Percentiles rank a stretch among this genome's conserved stretches.
These are phyloP conservation scores for Heloderma charlesbogerti DNA, from an alignment of 2,113 vertebrate species.

Conservation along the genomic window DNA sequence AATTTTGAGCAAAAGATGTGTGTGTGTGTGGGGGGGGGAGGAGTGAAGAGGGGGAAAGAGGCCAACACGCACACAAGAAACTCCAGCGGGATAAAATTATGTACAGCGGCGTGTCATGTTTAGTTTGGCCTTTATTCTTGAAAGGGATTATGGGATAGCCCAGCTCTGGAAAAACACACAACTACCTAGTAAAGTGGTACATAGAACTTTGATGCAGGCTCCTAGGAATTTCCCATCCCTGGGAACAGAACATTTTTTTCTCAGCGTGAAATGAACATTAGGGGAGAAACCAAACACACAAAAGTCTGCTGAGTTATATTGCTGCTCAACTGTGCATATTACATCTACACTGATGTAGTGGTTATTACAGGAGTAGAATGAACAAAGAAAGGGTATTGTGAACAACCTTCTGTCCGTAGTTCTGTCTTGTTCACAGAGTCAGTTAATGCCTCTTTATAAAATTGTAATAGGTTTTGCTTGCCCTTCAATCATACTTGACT, in stretches of 20 bases:
- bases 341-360: background rate
- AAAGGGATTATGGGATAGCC: slow-evolving; percentile 2
- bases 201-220: background rate
- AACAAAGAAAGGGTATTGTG: background rate
- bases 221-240: background rate
- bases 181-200: background rate
- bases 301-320: background rate
- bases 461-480: background rate
- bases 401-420: background rate
- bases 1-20: background rate
- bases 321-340: background rate
- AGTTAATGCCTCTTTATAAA: background rate
- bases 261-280: background rate
- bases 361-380: background rate
- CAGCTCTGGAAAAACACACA: background rate
- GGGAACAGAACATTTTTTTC: background rate
- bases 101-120: background rate
- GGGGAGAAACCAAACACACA: background rate
- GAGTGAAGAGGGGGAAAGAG: background rate
- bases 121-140: background rate
- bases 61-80: background rate
- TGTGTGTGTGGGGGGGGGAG: background rate
- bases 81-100: background rate
- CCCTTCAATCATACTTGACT: background rate
- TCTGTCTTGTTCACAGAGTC: background rate